Percentiles rank a stretch among this genome's conserved stretches.
Conservation (phyloP, 2,113 vertebrate genomes). For the Perognathus longimembris region DNA sequence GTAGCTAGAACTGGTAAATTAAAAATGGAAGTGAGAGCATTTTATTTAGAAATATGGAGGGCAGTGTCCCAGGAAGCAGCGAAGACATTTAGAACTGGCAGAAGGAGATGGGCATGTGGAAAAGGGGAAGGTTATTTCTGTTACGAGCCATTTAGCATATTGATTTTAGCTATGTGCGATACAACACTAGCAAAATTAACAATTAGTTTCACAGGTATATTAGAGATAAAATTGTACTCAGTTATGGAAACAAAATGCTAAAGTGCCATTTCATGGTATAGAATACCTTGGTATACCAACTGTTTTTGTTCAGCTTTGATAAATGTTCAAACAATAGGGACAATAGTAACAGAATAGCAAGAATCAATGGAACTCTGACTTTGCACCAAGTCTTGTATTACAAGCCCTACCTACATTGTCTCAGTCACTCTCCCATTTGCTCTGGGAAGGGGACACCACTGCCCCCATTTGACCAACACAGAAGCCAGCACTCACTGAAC, state of each 20-base stretch:
- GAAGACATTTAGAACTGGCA: neutral
- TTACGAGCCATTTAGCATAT: neutral
- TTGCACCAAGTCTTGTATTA: neutral
- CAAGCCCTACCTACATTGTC: neutral
- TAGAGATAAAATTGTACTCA: neutral
- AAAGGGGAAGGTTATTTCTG: neutral
- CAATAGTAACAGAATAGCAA: neutral
- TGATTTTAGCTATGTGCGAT: conserved; percentile 8
- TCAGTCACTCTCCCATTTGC: neutral
- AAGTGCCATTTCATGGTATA: neutral
- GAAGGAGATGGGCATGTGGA: neutral
- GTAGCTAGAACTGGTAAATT: neutral
- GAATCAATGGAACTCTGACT: neutral
- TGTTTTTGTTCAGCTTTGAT: neutral
- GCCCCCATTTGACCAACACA: neutral
- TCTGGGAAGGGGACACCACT: neutral
- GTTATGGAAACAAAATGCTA: neutral
- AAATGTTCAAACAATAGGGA: neutral
- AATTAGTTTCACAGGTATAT: conserved; percentile 8
- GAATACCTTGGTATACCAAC: neutral
- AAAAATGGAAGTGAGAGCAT: neutral
- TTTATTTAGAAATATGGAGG: neutral
- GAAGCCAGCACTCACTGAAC: neutral
- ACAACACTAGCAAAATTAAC: neutral
- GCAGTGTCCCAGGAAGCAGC: neutral